Conservation (phyloP, 2,113 vertebrate genomes). For the Mesoclemmys tuberculata region DNA sequence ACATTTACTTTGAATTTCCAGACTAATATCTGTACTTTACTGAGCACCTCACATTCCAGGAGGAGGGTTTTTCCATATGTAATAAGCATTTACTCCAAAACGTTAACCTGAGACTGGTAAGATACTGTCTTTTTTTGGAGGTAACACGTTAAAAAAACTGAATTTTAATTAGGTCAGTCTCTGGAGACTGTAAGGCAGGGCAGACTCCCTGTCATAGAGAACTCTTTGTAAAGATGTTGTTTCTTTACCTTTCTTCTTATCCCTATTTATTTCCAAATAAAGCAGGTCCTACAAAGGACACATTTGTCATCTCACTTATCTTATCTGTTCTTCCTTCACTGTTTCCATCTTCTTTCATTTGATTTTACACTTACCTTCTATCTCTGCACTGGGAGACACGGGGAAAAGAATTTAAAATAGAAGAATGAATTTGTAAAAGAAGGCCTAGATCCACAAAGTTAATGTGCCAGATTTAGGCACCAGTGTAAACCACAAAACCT, state of each 20-base stretch:
- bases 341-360: background rate
- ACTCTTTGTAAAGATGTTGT: background rate
- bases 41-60: background rate
- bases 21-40: background rate
- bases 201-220: too few relatives aligned
- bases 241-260: background rate
- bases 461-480: too few relatives aligned
- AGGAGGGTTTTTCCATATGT: background rate
- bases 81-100: background rate
- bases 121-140: background rate
- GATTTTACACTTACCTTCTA: background rate
- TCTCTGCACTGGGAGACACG: background rate
- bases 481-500: too few relatives aligned
- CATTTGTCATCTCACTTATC: background rate
- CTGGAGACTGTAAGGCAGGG: background rate
- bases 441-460: too few relatives aligned
- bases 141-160: background rate
- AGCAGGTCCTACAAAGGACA: background rate
- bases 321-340: background rate
- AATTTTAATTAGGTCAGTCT: background rate
- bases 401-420: background rate
- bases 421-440: background rate
- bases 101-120: background rate
- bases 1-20: background rate
- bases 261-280: too few relatives aligned